Percentiles rank a stretch among this genome's conserved stretches.
These are phyloP conservation scores for Diplogasteroides magnus DNA, from an alignment of 1,140 invertebrate genomes.

Conservation along the genomic window DNA sequence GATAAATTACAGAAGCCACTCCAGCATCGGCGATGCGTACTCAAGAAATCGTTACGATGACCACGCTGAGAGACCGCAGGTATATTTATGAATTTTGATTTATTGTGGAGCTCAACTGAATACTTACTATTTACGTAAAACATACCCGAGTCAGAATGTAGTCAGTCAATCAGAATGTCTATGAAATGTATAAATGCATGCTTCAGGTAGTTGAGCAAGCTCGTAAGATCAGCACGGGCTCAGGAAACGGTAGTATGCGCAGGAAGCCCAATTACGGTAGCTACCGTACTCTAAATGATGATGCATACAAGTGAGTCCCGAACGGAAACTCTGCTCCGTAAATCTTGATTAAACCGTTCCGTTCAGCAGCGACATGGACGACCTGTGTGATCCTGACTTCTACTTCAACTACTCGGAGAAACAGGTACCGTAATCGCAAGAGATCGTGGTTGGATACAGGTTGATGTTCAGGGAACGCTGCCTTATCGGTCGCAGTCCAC, in stretches of 20 bases:
- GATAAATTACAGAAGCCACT: neutral
- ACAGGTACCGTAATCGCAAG: neutral
- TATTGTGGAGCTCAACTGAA: no score
- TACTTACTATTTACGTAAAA: no score
- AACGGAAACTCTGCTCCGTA: neutral
- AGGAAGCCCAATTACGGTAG: conserved; percentile 28
- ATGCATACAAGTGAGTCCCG: conserved; percentile 26
- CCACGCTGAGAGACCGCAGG: no score
- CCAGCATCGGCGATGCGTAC: neutral
- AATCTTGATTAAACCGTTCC: neutral
- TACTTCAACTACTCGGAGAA: conserved; percentile 41
- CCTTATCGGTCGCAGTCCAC: neutral
- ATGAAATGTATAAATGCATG: no score
- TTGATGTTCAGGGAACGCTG: neutral
- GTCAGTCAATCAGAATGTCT: no score
- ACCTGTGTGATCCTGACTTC: conserved; percentile 50
- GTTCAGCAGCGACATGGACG: conserved; percentile 50
- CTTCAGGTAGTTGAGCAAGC: conserved; percentile 43
- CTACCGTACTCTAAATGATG: conserved; percentile 35
- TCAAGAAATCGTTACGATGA: neutral
- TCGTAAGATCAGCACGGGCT: conserved; percentile 34
- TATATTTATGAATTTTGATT: no score
- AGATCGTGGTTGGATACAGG: neutral
- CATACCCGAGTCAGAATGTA: no score
- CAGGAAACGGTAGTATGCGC: conserved; percentile 11